Base-by-base conservation (phyloP, 1,140 invertebrate species). In the Drosophila ambigua region DNA sequence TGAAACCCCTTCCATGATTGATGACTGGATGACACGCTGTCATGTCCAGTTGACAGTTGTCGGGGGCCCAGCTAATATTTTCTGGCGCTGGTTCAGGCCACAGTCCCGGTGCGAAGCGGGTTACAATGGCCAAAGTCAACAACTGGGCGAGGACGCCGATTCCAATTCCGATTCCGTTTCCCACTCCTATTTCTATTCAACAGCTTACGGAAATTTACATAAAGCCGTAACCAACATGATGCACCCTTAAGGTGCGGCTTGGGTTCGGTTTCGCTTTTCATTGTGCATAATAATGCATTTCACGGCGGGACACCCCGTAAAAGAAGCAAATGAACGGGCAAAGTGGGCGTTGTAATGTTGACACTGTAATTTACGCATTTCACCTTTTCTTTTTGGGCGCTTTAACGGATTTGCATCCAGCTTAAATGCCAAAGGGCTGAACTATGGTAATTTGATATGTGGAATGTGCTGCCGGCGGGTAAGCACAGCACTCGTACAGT, bases 281-380 rank as follows among this genome's bases (percentile, higher is more conserved):
- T 65, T 80, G 61, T 63, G 64, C 74, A 87, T 87, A 87, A 87
- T 87, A 87, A 87, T 87, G 82, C 78, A 88, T 87, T 87, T 82
- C 82, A 87, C 82, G 66, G 82, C 78, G 82, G 82, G 77, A 61
- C 46, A 73, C 78, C 78, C 81, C 72, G 49, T 54, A 60, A 73
- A 46, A 41, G 52, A 39, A 64, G 16, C 41, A 62, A 64, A 64
- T 28, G 16, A 16, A 62, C 61, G 52, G 48, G 52, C 57, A 78
- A 85, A 85, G 83, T 88, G 83, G 83, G 83, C 84, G 83, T 73
- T 87, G 84, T 87, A 87, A 87, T 87, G 83, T 87, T 87, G 83
- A 87, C 83, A 87, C 83, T 87, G 83, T 87, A 87, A 87, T 87
- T 87, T 87, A 87, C 83, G 83, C 83, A 83, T 87, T 88, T 83